Percentiles rank a stretch among this genome's conserved stretches.
These are phyloP conservation scores for Aethes cnicana DNA, from an alignment of 2,888 invertebrate species.

Conservation along the genomic window DNA sequence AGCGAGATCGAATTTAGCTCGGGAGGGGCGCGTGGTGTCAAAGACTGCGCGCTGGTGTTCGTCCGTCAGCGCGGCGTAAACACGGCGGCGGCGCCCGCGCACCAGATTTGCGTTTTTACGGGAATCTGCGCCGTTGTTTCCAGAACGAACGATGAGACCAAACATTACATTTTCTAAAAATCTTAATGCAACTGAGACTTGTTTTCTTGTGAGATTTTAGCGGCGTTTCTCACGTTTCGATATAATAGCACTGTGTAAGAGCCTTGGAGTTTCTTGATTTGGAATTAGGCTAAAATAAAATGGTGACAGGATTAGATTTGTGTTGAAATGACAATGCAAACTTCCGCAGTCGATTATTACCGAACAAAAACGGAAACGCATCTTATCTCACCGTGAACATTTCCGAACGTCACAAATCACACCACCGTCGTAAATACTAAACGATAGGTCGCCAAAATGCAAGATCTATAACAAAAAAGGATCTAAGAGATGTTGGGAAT, in stretches of 20 bases:
- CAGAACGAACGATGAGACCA: slow-evolving; percentile 17
- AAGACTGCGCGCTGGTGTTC: slow-evolving; percentile 66
- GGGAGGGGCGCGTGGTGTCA: slow-evolving; percentile 60
- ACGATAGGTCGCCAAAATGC: slow-evolving; percentile 66
- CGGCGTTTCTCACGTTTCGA: too few species aligned
- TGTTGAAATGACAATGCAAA: too few species aligned
- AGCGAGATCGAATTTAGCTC: slow-evolving; percentile 57
- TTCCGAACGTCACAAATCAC: slow-evolving; percentile 82
- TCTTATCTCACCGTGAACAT: slow-evolving; percentile 70
- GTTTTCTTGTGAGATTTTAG: too few species aligned
- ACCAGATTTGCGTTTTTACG: slow-evolving; percentile 65
- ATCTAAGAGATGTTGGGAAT: slow-evolving; percentile 71
- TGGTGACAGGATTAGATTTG: slow-evolving; percentile 5
- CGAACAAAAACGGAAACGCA: slow-evolving; percentile 55
- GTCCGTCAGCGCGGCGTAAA: slow-evolving; percentile 76
- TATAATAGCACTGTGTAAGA: too few species aligned
- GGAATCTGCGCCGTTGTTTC: slow-evolving; percentile 45
- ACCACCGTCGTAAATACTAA: slow-evolving; percentile 62
- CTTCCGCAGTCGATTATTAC: slow-evolving; percentile 32
- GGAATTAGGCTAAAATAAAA: too few species aligned
- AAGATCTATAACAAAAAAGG: slow-evolving; percentile 70
- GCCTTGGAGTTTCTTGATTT: too few species aligned
- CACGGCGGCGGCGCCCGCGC: slow-evolving; percentile 47
- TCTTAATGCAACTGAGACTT: too few species aligned
- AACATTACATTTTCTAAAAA: too few species aligned